A percentile compares a stretch with the other conserved stretches of the same genome.
Evolutionary conservation across 2,113 vertebrate genomes (phyloP).

Genomic region (Candoia aspera): DNA sequence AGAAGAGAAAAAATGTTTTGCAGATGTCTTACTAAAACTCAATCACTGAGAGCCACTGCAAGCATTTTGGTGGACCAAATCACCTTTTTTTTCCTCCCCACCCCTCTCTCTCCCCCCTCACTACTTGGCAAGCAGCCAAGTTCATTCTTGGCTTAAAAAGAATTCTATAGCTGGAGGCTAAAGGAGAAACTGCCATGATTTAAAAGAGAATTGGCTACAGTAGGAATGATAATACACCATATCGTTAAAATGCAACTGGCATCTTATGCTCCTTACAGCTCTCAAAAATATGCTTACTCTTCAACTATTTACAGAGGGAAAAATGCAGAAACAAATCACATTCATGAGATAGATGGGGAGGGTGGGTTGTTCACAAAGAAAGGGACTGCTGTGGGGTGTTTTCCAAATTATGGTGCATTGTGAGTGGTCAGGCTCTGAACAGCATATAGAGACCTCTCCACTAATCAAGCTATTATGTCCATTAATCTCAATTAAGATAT

Average conservation of each 20-base stretch:
- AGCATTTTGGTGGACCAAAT: slow-evolving; percentile 79
- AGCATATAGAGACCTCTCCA: slow-evolving; percentile 52
- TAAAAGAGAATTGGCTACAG: slow-evolving; percentile 90
- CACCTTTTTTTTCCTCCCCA: slow-evolving; percentile 76
- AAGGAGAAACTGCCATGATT: slow-evolving; percentile 85
- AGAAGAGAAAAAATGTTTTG: slow-evolving; percentile 76
- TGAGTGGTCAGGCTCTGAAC: slow-evolving; percentile 56
- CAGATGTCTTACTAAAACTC: slow-evolving; percentile 84
- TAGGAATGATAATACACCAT: slow-evolving; percentile 80
- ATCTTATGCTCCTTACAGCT: slow-evolving; percentile 82
- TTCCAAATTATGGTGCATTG: slow-evolving; percentile 66
- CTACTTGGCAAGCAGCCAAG: slow-evolving; percentile 79
- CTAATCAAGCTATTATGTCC: background rate
- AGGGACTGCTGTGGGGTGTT: slow-evolving; percentile 5
- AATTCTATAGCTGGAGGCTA: slow-evolving; percentile 85
- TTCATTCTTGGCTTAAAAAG: slow-evolving; percentile 82
- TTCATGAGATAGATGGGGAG: slow-evolving; percentile 66
- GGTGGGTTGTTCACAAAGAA: slow-evolving; percentile 67
- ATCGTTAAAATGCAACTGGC: slow-evolving; percentile 90
- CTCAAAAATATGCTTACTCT: slow-evolving; percentile 81
- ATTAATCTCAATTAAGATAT: slow-evolving; percentile 63
- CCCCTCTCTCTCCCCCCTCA: background rate
- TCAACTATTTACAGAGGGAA: slow-evolving; percentile 81
- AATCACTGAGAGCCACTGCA: slow-evolving; percentile 83
- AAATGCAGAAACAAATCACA: slow-evolving; percentile 76